Evolutionary conservation across 2,888 invertebrate genomes (phyloP).

Genomic region (Dascillus cervinus): DNA sequence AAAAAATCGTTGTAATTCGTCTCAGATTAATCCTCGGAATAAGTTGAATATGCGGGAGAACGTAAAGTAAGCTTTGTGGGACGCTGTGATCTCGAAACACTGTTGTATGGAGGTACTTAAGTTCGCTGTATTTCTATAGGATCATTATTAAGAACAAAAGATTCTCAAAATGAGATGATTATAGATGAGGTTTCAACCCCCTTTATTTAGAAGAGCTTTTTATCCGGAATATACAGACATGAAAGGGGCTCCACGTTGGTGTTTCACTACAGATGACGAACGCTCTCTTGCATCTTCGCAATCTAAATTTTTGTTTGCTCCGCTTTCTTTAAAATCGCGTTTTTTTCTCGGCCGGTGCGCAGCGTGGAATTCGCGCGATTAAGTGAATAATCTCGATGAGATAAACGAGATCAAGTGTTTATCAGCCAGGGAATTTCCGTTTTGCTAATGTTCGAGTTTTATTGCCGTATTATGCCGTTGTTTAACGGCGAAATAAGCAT

Average conservation of each 20-base stretch:
- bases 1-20: too few relatives aligned
- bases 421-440: too few relatives aligned
- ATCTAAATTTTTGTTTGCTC: constrained; percentile 32
- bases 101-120: constrained; percentile 17
- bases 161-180: constrained; percentile 42
- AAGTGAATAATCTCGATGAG: too few relatives aligned
- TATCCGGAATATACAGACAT: constrained; percentile 28
- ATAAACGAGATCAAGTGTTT: too few relatives aligned
- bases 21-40: too few relatives aligned
- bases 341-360: too few relatives aligned
- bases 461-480: too few relatives aligned
- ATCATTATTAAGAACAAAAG: constrained; percentile 44
- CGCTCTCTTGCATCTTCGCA: constrained; percentile 20
- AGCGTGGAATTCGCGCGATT: too few relatives aligned
- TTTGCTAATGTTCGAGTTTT: too few relatives aligned
- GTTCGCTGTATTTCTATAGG: constrained; percentile 22
- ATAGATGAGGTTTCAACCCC: constrained; percentile 36
- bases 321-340: too few relatives aligned
- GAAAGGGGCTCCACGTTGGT: constrained; percentile 22
- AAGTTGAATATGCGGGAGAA: too few relatives aligned
- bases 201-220: constrained; percentile 25
- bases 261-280: constrained; percentile 12
- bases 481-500: too few relatives aligned
- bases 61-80: constrained; percentile 15
- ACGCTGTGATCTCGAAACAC: constrained; percentile 11